Evolutionary conservation across 2,888 invertebrate genomes (phyloP).

Genomic region (Sphaeridia pumilis): DNA sequence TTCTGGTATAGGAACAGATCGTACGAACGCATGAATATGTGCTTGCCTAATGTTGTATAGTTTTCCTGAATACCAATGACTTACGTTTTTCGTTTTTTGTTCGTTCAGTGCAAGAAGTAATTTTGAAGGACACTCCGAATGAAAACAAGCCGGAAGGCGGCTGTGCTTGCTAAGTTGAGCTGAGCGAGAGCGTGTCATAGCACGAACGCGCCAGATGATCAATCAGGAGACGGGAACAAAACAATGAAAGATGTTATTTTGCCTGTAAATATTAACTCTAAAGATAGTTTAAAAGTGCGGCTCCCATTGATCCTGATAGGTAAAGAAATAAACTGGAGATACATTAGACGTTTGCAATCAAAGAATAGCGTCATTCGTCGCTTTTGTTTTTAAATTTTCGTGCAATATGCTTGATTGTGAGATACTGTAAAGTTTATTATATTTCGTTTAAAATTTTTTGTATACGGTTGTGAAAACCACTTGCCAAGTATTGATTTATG

Average conservation of each 20-base stretch:
- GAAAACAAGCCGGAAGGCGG: conserved; percentile 88
- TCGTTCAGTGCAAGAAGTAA: conserved; percentile 88
- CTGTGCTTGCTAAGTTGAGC: conserved; percentile 45
- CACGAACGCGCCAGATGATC: not conserved
- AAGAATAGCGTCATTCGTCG: too few species aligned
- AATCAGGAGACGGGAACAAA: not conserved
- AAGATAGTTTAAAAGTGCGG: conserved; percentile 5
- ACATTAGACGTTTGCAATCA: too few species aligned
- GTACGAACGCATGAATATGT: conserved; percentile 4
- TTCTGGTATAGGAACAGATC: conserved; percentile 5
- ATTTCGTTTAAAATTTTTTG: too few species aligned
- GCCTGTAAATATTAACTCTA: not conserved
- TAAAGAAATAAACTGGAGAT: too few species aligned
- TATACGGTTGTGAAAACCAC: too few species aligned
- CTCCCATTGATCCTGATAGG: conserved; percentile 3
- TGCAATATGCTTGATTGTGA: too few species aligned
- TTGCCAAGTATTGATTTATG: too few species aligned
- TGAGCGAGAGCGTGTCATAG: too few species aligned
- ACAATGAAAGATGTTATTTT: too few species aligned
- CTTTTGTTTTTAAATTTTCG: too few species aligned
- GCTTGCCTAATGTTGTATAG: not conserved
- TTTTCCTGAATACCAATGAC: conserved; percentile 5
- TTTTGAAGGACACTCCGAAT: conserved; percentile 89
- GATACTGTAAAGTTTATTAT: too few species aligned
- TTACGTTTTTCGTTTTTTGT: conserved; percentile 21